phyloP scores from a whole-genome alignment of 1,140 invertebrate genomes.

The Reticulitermes speratus region DNA sequence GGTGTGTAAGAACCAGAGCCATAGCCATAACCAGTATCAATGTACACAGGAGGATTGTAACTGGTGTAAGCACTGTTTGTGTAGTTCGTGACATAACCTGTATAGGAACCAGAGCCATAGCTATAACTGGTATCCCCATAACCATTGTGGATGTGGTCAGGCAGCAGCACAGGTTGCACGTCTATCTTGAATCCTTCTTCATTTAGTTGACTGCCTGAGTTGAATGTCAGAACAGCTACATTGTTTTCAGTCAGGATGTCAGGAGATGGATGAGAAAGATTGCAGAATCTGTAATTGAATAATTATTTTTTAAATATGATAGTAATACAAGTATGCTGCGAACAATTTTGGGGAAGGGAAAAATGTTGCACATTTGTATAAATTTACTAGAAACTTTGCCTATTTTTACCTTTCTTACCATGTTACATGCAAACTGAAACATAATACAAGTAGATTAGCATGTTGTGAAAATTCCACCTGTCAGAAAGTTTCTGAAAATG shows the following conservation, averaged over 20 bases:
- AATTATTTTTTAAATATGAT: too few relatives aligned
- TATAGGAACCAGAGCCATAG: background rate
- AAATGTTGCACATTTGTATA: too few relatives aligned
- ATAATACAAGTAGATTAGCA: too few relatives aligned
- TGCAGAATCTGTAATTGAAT: conserved; percentile 3
- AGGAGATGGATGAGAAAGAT: background rate
- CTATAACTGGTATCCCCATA: background rate
- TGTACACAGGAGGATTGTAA: too few relatives aligned
- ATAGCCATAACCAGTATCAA: background rate
- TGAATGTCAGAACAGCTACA: background rate
- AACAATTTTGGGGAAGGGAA: too few relatives aligned
- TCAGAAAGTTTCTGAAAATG: too few relatives aligned
- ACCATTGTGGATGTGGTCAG: background rate
- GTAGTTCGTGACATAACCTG: background rate
- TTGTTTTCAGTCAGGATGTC: background rate
- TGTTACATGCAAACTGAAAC: too few relatives aligned
- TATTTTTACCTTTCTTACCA: too few relatives aligned
- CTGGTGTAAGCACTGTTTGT: too few relatives aligned
- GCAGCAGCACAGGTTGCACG: background rate
- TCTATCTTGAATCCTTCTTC: background rate
- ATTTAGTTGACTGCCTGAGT: background rate
- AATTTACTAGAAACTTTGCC: too few relatives aligned
- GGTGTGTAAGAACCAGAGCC: background rate
- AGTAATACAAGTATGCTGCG: too few relatives aligned
- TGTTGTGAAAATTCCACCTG: too few relatives aligned